phyloP scores from a whole-genome alignment of 2,113 vertebrate species.

The Uropsilus gracilis region DNA sequence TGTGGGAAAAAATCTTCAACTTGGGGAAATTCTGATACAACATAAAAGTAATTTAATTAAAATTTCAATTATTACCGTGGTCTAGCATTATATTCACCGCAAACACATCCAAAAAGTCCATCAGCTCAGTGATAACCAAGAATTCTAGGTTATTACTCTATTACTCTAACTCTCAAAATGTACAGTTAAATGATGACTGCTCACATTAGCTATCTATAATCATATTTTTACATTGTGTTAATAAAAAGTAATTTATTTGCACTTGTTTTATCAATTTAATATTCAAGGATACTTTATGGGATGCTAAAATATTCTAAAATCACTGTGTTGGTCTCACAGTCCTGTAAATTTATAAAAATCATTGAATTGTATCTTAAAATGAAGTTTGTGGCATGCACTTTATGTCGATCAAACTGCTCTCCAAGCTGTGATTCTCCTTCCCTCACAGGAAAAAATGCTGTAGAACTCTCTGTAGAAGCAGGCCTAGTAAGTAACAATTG shows the following conservation, averaged over 20 bases:
- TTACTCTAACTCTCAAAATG: slow-evolving; percentile 22
- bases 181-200: not conserved
- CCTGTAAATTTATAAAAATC: not conserved
- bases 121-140: not conserved
- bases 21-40: slow-evolving; percentile 1
- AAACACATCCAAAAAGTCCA: not conserved
- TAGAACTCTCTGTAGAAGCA: not conserved
- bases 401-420: not conserved
- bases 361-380: not conserved
- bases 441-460: not conserved
- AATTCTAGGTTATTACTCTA: not conserved
- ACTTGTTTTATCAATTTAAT: not conserved
- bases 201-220: not conserved
- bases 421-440: not conserved
- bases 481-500: not conserved
- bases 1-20: not conserved
- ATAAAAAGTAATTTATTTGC: slow-evolving; percentile 1
- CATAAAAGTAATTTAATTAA: not conserved
- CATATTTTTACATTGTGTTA: not conserved
- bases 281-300: not conserved
- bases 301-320: not conserved
- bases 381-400: not conserved
- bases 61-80: not conserved
- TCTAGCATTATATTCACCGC: not conserved
- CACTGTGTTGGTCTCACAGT: not conserved